Percentiles rank a stretch among this genome's conserved stretches.
phyloP scores from a whole-genome alignment of 1,140 invertebrate genomes.

The Drosophila lacteicornis region DNA sequence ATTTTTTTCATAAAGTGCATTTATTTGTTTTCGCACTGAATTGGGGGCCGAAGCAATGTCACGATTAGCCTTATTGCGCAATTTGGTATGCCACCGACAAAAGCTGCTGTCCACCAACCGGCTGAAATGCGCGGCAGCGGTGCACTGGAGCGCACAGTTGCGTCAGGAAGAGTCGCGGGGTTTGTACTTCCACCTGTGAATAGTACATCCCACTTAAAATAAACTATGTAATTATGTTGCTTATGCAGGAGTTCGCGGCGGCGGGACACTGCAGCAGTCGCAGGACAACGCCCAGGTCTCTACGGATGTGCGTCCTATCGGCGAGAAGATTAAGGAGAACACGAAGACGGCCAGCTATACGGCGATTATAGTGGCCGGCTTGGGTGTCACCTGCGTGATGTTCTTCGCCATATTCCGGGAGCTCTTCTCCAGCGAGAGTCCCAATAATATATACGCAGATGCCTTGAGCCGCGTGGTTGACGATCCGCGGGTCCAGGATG shows the following conservation, averaged over 20 bases:
- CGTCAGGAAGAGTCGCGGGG: conserved; percentile 47
- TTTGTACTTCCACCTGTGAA: conserved; percentile 12
- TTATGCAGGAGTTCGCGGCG: conserved; percentile 13
- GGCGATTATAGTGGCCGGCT: conserved; percentile 91
- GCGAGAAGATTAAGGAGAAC: conserved; percentile 93
- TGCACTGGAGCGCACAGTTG: conserved; percentile 37
- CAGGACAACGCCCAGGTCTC: conserved; percentile 77
- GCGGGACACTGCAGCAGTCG: conserved; percentile 56
- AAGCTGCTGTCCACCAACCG: conserved; percentile 30
- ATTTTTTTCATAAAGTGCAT: conserved; percentile 30
- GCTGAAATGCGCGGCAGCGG: conserved; percentile 45
- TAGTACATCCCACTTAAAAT: not conserved
- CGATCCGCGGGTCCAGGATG: conserved; percentile 90
- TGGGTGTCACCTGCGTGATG: conserved; percentile 91
- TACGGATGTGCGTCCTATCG: conserved; percentile 88
- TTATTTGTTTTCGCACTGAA: conserved; percentile 30
- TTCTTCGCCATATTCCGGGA: conserved; percentile 94
- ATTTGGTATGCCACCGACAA: conserved; percentile 51
- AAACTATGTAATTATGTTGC: not conserved
- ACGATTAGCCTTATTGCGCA: conserved; percentile 63
- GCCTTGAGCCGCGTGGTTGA: conserved; percentile 89
- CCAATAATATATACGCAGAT: conserved; percentile 92
- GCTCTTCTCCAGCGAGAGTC: conserved; percentile 94
- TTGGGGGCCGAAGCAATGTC: conserved; percentile 40
- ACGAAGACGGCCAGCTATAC: conserved; percentile 93